These are phyloP conservation scores for Scaptomyza hsui DNA, from an alignment of 1,140 invertebrate genomes.

Conservation along the genomic window DNA sequence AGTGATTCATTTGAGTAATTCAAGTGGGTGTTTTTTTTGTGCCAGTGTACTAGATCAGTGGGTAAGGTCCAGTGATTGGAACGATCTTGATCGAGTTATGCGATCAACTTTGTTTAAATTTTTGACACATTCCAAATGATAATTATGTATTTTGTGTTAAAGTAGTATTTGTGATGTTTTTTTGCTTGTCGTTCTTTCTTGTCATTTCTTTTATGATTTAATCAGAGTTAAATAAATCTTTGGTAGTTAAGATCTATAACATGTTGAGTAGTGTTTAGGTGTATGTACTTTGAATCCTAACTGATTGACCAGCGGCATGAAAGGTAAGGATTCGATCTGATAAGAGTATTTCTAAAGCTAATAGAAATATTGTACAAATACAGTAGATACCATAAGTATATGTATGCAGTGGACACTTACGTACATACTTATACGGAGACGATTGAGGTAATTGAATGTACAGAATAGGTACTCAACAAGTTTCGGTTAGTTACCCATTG, in stretches of 20 bases:
- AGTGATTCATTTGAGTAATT: constrained; percentile 33
- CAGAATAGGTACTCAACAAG: constrained; percentile 4
- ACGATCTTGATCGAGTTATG: constrained; percentile 6
- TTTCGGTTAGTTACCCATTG: constrained; percentile 7
- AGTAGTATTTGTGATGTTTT: too few relatives aligned
- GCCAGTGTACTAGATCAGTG: constrained; percentile 14
- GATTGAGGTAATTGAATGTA: constrained; percentile 15
- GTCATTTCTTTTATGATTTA: too few relatives aligned
- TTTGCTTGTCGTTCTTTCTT: too few relatives aligned
- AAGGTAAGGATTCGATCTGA: constrained; percentile 39
- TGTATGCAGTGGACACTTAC: neutral
- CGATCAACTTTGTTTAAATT: too few relatives aligned
- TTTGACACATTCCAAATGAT: too few relatives aligned
- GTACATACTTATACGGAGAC: neutral
- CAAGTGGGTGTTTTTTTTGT: constrained; percentile 24
- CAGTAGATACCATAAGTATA: constrained; percentile 2
- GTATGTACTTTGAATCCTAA: constrained; percentile 36
- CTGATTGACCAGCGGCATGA: constrained; percentile 48
- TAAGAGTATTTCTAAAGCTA: constrained; percentile 68
- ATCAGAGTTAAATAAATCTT: too few relatives aligned
- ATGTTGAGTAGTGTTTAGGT: neutral
- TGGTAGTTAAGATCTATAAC: neutral
- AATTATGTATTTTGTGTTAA: too few relatives aligned
- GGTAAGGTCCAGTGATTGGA: constrained; percentile 10
- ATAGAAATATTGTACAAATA: constrained; percentile 37